Evolutionary conservation across 1,140 invertebrate genomes (phyloP), one percentile per base, ranked within the genome.

Genomic region (Drusus annulatus): DNA sequence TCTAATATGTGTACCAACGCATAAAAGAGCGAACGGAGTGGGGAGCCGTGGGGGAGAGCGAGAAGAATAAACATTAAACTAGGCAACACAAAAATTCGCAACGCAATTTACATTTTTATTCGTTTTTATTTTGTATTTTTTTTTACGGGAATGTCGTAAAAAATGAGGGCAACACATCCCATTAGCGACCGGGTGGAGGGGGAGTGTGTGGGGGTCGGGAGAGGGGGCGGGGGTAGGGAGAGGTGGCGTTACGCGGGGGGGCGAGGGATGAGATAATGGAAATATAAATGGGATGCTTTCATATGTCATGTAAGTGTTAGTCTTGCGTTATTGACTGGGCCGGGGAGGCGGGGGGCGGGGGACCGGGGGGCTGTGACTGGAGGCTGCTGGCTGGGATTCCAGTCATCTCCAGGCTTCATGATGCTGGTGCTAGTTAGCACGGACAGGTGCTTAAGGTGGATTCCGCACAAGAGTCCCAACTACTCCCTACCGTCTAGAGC

Each of bases 101-200:
- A 80, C 82, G 82, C 80, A 83, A 83, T 83, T 83, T 83, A 83
- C 82, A 83, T 83, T 83, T 83, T 83, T 83, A 83, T 83, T 83
- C 82, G 82, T 83, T 83, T 83, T 83, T 83, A 83, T 83, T 83
- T 83, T 83, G 82, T 83, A 83, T 81, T 83, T 81, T 78, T 45
- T 80, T 83, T 83, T 83, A 83, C 80, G 82, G 79, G 82, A 83
- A 83, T 80, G 82, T 83, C 82, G 80, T 83, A 83, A 83, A 83
- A 83, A 83, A 83, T 83, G 82, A 83, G 79, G 82, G 82, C 82
- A 83, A 83, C 82, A 83, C 82, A 83, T 83, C 80, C 82, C 82
- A 83, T 83, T 83, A 83, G 82, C 77, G 80, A 8, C 50, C 63
- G 82, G 76, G 79, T 25, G 51, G 69, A 36, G 60, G 81, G 69